Conservation (phyloP, 2,797 vertebrate species). For the Meda fulgida region DNA sequence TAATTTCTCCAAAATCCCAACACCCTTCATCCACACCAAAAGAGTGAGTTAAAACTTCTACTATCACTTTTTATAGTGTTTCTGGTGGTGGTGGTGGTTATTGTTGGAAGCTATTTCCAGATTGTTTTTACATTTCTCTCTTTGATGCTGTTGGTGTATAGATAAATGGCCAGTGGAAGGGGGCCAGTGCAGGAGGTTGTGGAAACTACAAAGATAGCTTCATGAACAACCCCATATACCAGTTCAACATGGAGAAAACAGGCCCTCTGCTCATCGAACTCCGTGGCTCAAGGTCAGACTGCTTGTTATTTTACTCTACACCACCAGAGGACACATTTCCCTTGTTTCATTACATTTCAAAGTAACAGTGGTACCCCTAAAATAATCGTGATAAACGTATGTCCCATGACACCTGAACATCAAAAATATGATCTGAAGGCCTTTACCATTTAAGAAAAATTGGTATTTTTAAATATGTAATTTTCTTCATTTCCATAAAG, state of each 20-base stretch:
- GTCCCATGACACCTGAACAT: background rate
- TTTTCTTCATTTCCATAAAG: background rate
- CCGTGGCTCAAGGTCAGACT: slow-evolving; percentile 90
- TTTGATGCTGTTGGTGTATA: slow-evolving; percentile 65
- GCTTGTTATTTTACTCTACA: background rate
- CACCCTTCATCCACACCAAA: slow-evolving; percentile 90
- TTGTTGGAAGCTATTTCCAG: background rate
- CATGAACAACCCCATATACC: slow-evolving; percentile 94
- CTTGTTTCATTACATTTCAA: background rate
- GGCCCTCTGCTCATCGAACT: slow-evolving; percentile 92
- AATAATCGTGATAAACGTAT: background rate
- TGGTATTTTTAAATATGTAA: background rate
- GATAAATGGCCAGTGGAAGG: slow-evolving; percentile 98
- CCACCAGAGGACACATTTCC: background rate
- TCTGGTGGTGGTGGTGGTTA: background rate
- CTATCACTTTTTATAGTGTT: background rate
- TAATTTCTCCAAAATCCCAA: slow-evolving; percentile 94
- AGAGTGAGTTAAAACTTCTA: slow-evolving; percentile 78
- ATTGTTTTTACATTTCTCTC: background rate
- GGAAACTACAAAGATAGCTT: slow-evolving; percentile 95
- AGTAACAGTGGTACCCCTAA: no score
- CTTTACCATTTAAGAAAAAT: background rate
- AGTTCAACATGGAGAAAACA: slow-evolving; percentile 88
- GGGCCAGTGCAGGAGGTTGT: slow-evolving; percentile 90
- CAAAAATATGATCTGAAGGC: background rate